Evolutionary conservation across 2,113 vertebrate species (phyloP).

Genomic region (Harpagus bidentatus): DNA sequence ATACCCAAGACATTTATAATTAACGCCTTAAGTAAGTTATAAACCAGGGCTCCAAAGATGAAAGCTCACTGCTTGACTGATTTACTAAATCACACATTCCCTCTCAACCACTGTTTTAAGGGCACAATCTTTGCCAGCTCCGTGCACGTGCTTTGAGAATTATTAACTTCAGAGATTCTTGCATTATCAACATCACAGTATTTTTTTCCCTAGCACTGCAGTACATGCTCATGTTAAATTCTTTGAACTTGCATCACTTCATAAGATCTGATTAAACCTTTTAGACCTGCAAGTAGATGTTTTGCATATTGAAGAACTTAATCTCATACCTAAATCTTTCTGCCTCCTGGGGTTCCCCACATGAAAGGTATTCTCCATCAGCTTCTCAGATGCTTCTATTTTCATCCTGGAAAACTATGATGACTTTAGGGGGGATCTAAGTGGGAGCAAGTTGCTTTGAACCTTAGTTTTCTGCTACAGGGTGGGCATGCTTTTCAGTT

Average conservation of each 20-base stretch:
- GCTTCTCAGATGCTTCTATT: not conserved
- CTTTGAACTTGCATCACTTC: not conserved
- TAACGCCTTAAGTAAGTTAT: conserved; percentile 32
- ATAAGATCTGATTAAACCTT: not conserved
- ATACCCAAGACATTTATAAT: conserved; percentile 39
- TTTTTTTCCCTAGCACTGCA: not conserved
- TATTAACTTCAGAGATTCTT: not conserved
- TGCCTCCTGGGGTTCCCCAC: not conserved
- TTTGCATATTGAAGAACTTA: not conserved
- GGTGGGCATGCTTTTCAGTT: not conserved
- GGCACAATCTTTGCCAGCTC: not conserved
- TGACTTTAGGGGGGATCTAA: not conserved
- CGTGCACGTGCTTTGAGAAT: not conserved
- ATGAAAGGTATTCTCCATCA: not conserved
- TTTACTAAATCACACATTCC: conserved; percentile 33
- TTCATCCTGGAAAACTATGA: not conserved
- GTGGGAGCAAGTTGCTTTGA: not conserved
- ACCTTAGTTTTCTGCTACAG: not conserved
- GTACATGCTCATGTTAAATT: not conserved
- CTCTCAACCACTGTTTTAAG: not conserved
- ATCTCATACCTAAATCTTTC: not conserved
- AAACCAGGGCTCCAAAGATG: conserved; percentile 14
- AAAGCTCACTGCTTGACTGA: conserved; percentile 41
- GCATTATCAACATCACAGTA: not conserved
- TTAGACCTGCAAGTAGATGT: not conserved